Conservation (phyloP, 2,113 vertebrate genomes). For the Nymphicus hollandicus region DNA sequence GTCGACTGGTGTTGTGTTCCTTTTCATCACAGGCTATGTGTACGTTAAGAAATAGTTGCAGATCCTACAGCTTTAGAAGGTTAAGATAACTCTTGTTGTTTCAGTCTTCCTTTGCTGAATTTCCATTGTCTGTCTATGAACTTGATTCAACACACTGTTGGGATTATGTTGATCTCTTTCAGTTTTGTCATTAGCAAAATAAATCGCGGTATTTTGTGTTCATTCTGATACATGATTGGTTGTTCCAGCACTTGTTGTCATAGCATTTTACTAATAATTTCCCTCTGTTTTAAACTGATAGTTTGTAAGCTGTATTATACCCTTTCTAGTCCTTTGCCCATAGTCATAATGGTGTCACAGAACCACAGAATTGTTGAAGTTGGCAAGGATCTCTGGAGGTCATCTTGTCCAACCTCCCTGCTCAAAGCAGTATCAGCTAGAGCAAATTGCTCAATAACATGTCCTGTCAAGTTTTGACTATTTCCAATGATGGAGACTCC, state of each 20-base stretch:
- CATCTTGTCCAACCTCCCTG: neutral
- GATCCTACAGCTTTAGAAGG: neutral
- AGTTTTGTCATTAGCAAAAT: neutral
- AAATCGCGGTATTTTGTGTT: neutral
- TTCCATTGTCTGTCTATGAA: neutral
- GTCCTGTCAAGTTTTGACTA: neutral
- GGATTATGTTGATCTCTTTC: neutral
- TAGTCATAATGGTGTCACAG: neutral
- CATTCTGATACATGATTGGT: neutral
- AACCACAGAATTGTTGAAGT: neutral
- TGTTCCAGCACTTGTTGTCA: neutral
- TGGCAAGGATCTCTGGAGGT: neutral
- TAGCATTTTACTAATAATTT: neutral
- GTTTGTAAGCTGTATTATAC: neutral
- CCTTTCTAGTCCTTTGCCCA: neutral
- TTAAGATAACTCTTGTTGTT: neutral
- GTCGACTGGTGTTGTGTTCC: neutral
- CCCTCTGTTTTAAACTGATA: neutral
- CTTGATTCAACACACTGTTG: neutral
- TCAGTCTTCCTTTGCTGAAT: neutral
- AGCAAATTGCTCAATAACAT: neutral
- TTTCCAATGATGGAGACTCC: neutral
- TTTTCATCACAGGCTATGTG: neutral
- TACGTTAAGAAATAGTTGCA: neutral
- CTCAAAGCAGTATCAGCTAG: neutral